Evolutionary conservation across 2,113 vertebrate species (phyloP), one percentile per base, ranked within the genome.

Genomic region (Phrynocephalus versicolor): DNA sequence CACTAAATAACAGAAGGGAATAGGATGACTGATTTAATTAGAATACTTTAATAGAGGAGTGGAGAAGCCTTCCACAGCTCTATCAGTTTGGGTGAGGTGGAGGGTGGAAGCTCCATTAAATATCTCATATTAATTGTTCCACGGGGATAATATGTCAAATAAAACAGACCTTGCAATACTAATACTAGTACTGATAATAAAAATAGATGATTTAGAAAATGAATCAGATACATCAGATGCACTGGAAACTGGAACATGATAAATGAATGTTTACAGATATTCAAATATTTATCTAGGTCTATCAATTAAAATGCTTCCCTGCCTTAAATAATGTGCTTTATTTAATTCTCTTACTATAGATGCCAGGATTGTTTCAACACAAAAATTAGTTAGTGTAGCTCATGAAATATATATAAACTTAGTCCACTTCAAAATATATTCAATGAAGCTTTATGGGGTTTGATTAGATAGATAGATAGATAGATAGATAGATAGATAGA

Each of bases 11-110:
- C 96, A 96, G 95, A 97, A 95, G 95, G 95, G 95, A 94, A 92
- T 85, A 91, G 91, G 89, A 94, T 94, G 94, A 95, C 94, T 96
- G 95, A 96, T 96, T 97, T 95, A 96, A 97, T 97, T 96, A 96
- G 94, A 94, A 96, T 96, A 96, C 94, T 96, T 96, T 96, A 97
- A 94, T 94, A 94, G 94, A 92, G 93, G 89, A 92, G 94, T 89
- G 57, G 89, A 45, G 76, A 94, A 94, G 91, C 90, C 90, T 90
- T 92, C 91, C 90, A 93, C 70, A 94, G 94, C 85, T 96, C 92
- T 95, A 89, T 94, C 92, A 93, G 89, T 91, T 91, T 87, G 83
- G 35, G 37, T 19, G 78, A n/a, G 30, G 23, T n/a, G 25, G 65
- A 57, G 45, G 10, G 84, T 88, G 90, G 35, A n/a, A 51, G 88